A percentile compares a stretch with the other conserved stretches of the same genome.
Conservation (phyloP, 2,797 vertebrate genomes). For the Enteromius unitaeniatus region DNA sequence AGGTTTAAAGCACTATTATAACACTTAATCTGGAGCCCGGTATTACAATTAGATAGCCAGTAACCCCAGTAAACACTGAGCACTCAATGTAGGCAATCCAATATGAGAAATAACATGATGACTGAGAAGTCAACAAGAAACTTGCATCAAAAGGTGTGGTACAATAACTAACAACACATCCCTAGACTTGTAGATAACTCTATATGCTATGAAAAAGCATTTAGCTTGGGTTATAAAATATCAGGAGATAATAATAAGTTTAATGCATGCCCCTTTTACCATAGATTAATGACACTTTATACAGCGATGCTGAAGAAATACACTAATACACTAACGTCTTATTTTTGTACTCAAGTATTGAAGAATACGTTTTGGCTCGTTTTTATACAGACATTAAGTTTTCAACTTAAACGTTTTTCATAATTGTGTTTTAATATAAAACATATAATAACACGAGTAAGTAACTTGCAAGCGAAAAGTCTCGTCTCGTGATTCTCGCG, state of each 20-base stretch:
- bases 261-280: background rate
- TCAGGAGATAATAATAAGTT: background rate
- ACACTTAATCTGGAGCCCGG: background rate
- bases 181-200: no score
- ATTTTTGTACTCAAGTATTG: background rate
- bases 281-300: background rate
- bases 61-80: background rate
- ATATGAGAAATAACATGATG: background rate
- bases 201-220: background rate
- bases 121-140: background rate
- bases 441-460: no score
- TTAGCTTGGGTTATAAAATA: background rate
- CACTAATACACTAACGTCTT: background rate
- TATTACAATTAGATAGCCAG: background rate
- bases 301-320: background rate
- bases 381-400: background rate
- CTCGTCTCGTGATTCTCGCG: background rate
- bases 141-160: background rate
- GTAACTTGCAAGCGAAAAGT: background rate
- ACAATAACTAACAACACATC: background rate
- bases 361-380: background rate
- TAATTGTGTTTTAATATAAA: background rate
- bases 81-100: background rate
- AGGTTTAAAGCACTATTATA: conserved; percentile 3
- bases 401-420: background rate